phyloP scores from a whole-genome alignment of 2,797 vertebrate genomes.

The Poliocrania exsul region DNA sequence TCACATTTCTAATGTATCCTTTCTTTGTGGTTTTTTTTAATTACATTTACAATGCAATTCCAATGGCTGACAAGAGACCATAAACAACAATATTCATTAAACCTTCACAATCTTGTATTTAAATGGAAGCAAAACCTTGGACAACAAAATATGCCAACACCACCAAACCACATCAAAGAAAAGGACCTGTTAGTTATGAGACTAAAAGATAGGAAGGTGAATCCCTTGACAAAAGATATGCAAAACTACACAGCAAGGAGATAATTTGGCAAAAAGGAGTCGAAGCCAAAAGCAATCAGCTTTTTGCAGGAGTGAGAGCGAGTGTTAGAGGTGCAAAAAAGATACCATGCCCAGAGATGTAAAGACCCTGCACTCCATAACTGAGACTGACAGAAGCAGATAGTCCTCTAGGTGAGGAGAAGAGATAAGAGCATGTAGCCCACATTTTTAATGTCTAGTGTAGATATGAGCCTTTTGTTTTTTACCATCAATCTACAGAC shows the following conservation, averaged over 20 bases:
- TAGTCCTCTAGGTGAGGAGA: not conserved
- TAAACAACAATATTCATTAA: not conserved
- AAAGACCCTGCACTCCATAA: not conserved
- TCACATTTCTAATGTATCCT: not conserved
- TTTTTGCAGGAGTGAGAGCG: not conserved
- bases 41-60: not conserved
- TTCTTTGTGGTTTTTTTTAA: not conserved
- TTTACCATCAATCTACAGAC: not conserved
- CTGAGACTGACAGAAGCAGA: not conserved
- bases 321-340: not conserved
- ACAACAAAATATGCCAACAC: not conserved
- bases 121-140: not conserved
- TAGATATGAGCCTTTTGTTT: not conserved
- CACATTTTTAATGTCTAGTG: not conserved
- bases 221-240: not conserved
- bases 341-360: not conserved
- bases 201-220: not conserved
- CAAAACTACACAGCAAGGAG: not conserved
- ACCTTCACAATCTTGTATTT: not conserved
- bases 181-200: not conserved
- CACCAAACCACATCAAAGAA: not conserved
- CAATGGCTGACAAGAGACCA: not conserved
- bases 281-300: not conserved
- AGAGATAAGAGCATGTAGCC: not conserved
- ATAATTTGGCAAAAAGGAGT: not conserved